Base-by-base conservation (phyloP, 2,888 invertebrate genomes). In the Coremacera marginata region DNA sequence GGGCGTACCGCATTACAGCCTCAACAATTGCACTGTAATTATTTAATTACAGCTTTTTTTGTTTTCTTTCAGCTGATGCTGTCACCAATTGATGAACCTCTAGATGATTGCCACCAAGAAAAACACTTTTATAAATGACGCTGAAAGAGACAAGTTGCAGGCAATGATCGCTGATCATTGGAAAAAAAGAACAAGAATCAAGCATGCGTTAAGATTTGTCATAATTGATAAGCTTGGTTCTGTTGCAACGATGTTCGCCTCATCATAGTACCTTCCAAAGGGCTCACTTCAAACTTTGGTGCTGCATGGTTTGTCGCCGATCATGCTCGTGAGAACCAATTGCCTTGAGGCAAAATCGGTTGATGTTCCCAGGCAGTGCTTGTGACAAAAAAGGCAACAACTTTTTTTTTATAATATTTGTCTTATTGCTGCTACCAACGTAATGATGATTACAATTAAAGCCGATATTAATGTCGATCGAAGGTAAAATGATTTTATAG, bases 161-260 rank as follows among this genome's bases (percentile, higher is more conserved):
- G 31, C 63, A 65, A 31, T 31, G 25, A 31, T 31, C n/a, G 63
- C n/a, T 25, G 63, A 27, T 31, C 16, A 25, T 27, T 16, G 3
- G 25, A 14, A 70, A n/a, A 70, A 51, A 63, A 34, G 34, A 63
- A 63, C 9, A 16, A 68, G 80, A 80, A 67, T 73, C 86, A 87
- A 83, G 88, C 87, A 88, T 86, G 88, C 87, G 86, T 86, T 86
- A 88, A 88, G 88, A 88, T 88, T 87, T 87, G 88, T 88, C 88
- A 88, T 88, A 88, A 88, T 88, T 88, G 88, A 88, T 88, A 88
- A 87, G 84, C 60, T 22, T 16, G 57, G 9, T 71, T 5, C 8
- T 25, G 52, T n/a, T 9, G 31, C 8, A 55, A 9, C 19, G 51
- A 31, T 22, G 19, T 7, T 14, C 8, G 44, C 37, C 9, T 65